Base-by-base conservation (phyloP, 2,888 invertebrate genomes). In the Apamea sordens region DNA sequence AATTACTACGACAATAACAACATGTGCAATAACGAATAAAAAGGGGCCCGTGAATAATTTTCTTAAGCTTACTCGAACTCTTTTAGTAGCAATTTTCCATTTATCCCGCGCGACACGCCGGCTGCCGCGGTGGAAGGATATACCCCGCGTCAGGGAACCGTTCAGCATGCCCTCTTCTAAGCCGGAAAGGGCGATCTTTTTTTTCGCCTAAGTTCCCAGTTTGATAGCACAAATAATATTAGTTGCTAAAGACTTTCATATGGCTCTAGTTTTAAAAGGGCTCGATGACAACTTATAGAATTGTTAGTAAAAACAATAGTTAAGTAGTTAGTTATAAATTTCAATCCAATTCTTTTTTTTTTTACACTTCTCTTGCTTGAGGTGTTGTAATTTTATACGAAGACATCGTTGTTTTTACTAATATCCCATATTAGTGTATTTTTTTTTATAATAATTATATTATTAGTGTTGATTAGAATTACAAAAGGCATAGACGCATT, bases 11-110 rank as follows among this genome's bases (percentile, higher is more conserved):
- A 36, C 3, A 63, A 41, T 74, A 71, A 77, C 47, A 75, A 82
- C 44, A 82, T 76, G 85, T 89, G 85, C 79, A 81, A 44, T 80
- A 77, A 70, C 61, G 11, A 64, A 79, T 28, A 59, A 70, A 44
- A 36, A 68, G 36, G 64, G 63, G 36, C 64, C n/a, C 69, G 59
- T 83, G 85, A 85, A 82, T 79, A 76, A 84, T 81, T 88, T 77
- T 90, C 91, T 80, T 82, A 89, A 91, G 92, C 98, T 98, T 98
- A 98, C 98, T 97, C 98, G 98, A 95, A 98, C 98, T 97, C 98
- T 98, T 92, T 98, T 98, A 93, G 98, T 98, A 94, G 98, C 98
- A 87, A 94, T 97, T 93, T 97, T 97, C 98, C 98, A 98, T 92
- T 97, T 97, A 92, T 97, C 97, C 86, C 93, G 92, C 24, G 96